Evolutionary conservation across 2,888 invertebrate species (phyloP), one percentile per base, ranked within the genome.

Genomic region (Ommatoiulus sabulosus): DNA sequence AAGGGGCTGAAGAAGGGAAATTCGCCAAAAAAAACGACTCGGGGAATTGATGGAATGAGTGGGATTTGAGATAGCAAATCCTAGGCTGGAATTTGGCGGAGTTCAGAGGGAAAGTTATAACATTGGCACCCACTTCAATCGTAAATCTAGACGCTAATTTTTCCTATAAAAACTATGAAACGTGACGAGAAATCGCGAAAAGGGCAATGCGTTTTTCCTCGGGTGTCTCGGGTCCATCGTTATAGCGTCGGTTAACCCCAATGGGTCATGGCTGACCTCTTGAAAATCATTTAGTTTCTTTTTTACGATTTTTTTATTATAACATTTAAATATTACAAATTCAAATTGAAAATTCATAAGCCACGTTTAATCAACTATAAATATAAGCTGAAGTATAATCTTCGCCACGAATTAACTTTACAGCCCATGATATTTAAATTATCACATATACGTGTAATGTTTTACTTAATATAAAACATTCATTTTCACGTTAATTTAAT

Each of bases 91-190:
- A 57, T 57, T n/a, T 12, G 7, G 17, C n/a, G 0, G 10, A 80
- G 12, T 35, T 80, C 35, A 1, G 80, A 35, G 35, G 15, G 35
- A 80, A 80, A 80, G 35, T 80, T 15, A 0, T 3, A 24, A 35
- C 80, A 80, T 72, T 72, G 72, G 72, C 72, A 72, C 72, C 72
- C 20, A 24, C 80, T 80, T 80, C 80, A 35, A 80, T 35, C 80
- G 80, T 35, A 80, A 80, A 80, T 80, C 80, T 35, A 80, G 24
- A 24, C 24, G 80, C 80, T 80, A 35, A 80, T 80, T 80, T 80
- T 52, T 80, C 12, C 2, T 24, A 80, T 80, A 80, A 80, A 80
- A 35, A 12, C 24, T 17, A 80, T 80, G 12, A 35, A 80, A 80
- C 24, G 80, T 80, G 80, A 80, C 24, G 12, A 12, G 80, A 35